phyloP scores from a whole-genome alignment of 2,797 vertebrate species.

The Babyrousa celebensis region DNA sequence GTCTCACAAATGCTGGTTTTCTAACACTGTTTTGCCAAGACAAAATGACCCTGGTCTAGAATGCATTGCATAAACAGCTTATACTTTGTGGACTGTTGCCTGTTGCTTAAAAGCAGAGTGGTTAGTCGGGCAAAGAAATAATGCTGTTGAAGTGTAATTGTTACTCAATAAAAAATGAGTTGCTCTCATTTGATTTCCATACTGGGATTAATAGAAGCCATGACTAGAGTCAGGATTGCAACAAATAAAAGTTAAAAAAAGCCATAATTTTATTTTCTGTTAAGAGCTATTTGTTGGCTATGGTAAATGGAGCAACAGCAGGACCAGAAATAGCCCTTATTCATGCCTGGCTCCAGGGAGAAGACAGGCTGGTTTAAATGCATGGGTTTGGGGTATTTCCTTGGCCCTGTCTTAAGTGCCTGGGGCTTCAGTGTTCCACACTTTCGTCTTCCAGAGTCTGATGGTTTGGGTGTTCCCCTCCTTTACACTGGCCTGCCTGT shows the following conservation, averaged over 20 bases:
- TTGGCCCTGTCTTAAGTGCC: background rate
- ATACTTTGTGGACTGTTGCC: background rate
- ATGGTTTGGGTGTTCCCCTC: background rate
- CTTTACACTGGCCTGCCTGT: background rate
- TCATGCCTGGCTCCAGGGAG: background rate
- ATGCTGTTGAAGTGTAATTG: background rate
- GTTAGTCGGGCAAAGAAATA: background rate
- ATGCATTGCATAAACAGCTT: constrained; percentile 17
- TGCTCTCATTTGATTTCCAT: constrained; percentile 41
- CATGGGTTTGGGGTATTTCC: background rate
- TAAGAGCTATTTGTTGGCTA: background rate
- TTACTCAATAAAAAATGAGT: constrained; percentile 47
- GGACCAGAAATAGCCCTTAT: background rate
- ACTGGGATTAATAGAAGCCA: constrained; percentile 19
- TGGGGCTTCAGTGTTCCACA: background rate
- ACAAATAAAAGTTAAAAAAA: background rate
- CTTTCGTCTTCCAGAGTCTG: background rate
- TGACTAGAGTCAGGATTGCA: background rate
- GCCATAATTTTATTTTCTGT: background rate
- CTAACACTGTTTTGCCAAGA: background rate
- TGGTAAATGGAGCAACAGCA: background rate
- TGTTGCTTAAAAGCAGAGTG: constrained; percentile 61
- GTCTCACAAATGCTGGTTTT: background rate
- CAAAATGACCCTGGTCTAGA: constrained; percentile 16
- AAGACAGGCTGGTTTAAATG: background rate